Conservation (phyloP, 2,113 vertebrate genomes). For the Pygoscelis antarcticus region DNA sequence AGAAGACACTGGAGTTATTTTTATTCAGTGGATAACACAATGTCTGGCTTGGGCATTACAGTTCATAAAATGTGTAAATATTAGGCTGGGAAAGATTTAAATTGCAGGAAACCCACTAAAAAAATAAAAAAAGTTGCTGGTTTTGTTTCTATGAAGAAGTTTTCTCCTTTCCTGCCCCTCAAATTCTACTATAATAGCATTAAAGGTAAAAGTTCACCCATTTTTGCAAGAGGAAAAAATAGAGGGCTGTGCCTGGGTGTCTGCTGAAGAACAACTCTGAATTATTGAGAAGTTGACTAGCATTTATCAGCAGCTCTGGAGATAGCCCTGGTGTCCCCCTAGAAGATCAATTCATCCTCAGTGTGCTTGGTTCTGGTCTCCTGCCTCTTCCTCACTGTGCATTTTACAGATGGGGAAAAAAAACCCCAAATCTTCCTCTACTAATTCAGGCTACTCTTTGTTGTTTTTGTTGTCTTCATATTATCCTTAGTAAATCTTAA, state of each 20-base stretch:
- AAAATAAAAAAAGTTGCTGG: not conserved
- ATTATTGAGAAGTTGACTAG: not conserved
- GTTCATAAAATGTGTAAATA: not conserved
- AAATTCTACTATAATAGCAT: not conserved
- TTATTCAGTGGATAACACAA: not conserved
- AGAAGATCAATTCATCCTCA: not conserved
- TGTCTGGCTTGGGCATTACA: not conserved
- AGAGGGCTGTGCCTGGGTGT: not conserved
- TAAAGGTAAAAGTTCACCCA: not conserved
- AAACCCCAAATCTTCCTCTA: not conserved
- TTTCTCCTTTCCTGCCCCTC: not conserved
- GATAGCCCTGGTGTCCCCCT: not conserved
- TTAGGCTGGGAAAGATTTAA: not conserved
- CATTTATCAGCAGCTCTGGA: not conserved
- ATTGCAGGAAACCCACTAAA: not conserved
- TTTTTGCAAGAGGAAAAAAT: not conserved
- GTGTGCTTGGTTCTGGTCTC: not conserved
- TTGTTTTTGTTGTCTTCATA: not conserved
- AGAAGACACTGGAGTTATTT: not conserved
- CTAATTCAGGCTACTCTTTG: not conserved
- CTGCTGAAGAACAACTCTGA: not conserved
- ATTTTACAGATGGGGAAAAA: not conserved
- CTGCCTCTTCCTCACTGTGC: not conserved
- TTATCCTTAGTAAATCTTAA: not conserved
- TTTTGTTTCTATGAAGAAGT: not conserved